Evolutionary conservation across 2,797 vertebrate species (phyloP), one percentile per base, ranked within the genome.

Genomic region (Rhinoraja longicauda): DNA sequence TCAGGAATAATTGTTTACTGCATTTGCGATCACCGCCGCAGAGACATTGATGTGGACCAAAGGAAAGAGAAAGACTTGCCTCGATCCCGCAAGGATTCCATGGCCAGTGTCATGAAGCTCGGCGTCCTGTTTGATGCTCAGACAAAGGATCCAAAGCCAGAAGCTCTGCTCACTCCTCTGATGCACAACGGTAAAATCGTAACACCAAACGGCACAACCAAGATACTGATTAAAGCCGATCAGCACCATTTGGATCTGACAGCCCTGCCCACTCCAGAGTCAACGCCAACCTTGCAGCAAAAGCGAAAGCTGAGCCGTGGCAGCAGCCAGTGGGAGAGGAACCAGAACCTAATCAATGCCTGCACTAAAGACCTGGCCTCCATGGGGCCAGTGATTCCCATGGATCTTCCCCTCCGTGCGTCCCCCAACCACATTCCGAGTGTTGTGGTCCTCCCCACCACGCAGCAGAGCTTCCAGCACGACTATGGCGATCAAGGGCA

Each of bases 91-190:
- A 96, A 98, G 0, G 97, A 97, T 15, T 99, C 99, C 93, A 99
- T 99, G 99, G 98, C 98, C 96, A 99, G 99, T 0, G 98, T 99
- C 94, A 98, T 98, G 94, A 99, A 99, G 94, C 97, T 99, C 95
- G 98, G 98, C 0, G 98, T 98, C 92, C 97, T 99, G 94, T 99
- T 99, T 90, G 98, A 99, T 92, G 96, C 96, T 1, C 98, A 99
- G 94, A 97, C 98, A 94, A 99, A 99, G 95, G 99, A 99, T 0
- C 98, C 98, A 0, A 98, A 98, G 17, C 97, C 98, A 0, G 99
- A 99, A 94, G 98, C 98, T 24, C 97, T 99, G 94, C 98, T 99
- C 94, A 97, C 98, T 0, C 98, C 99, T 0, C 95, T 99, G 94
- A 99, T 99, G 98, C 98, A 98, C 96, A 99, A 99, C 2, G 98